Evolutionary conservation across 2,888 invertebrate genomes (phyloP).

Genomic region (Drosophila seclusa): DNA sequence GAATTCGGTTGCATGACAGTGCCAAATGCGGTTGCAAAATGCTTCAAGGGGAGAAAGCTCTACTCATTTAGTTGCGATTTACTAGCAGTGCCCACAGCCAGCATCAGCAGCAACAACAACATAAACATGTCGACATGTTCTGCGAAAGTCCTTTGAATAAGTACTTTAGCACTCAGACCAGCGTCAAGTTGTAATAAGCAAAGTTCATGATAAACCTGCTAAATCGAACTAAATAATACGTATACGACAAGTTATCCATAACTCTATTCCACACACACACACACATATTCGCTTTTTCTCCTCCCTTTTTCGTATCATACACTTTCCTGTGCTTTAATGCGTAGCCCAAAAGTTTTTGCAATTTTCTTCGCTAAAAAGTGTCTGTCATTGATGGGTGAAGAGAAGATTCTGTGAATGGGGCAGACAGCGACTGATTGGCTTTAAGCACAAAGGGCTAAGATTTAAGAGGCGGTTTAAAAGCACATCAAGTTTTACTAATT

Average conservation of each 20-base stretch:
- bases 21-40: slow-evolving; percentile 65
- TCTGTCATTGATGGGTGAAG: slow-evolving; percentile 38
- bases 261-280: slow-evolving; percentile 2
- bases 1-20: slow-evolving; percentile 7
- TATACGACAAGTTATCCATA: slow-evolving; percentile 9
- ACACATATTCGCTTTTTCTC: not conserved
- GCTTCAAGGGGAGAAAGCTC: slow-evolving; percentile 21
- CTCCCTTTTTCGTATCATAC: not conserved
- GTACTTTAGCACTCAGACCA: slow-evolving; percentile 36
- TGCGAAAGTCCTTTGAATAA: slow-evolving; percentile 21
- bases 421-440: slow-evolving; percentile 26
- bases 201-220: slow-evolving; percentile 25
- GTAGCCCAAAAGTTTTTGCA: slow-evolving; percentile 26
- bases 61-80: slow-evolving; percentile 66
- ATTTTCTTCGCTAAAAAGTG: slow-evolving; percentile 25
- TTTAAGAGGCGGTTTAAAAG: not conserved
- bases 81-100: slow-evolving; percentile 19
- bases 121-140: slow-evolving; percentile 13
- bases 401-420: slow-evolving; percentile 8
- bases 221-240: slow-evolving; percentile 7
- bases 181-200: slow-evolving; percentile 44
- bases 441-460: not conserved
- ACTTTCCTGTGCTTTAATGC: slow-evolving; percentile 10
- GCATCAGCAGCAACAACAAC: slow-evolving; percentile 2
- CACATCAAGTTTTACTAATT: not conserved